phyloP scores from a whole-genome alignment of 2,797 vertebrate species.

The Moxostoma hubbsi region DNA sequence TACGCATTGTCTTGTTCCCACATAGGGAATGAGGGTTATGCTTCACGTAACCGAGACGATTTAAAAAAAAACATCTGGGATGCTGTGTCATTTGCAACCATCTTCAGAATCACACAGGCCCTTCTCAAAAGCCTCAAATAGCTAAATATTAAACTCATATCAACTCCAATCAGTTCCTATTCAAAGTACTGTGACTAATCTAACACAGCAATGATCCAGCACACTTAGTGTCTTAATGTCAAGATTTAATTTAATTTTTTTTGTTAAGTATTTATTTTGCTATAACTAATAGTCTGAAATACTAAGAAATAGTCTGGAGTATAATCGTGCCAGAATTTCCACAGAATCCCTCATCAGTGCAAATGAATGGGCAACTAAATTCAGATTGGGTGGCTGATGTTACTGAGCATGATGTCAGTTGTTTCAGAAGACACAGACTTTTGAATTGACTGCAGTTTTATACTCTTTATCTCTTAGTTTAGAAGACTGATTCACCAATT shows the following conservation, averaged over 20 bases:
- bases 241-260: slow-evolving; percentile 29
- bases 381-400: neutral
- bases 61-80: neutral
- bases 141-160: slow-evolving; percentile 32
- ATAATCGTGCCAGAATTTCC: neutral
- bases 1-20: no score
- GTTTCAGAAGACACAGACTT: neutral
- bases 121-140: slow-evolving; percentile 38
- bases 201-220: slow-evolving; percentile 18
- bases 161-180: slow-evolving; percentile 22
- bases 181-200: slow-evolving; percentile 6
- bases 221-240: slow-evolving; percentile 40
- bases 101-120: slow-evolving; percentile 32
- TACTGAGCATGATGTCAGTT: neutral
- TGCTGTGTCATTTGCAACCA: slow-evolving; percentile 5
- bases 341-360: no score
- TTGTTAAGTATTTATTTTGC: slow-evolving; percentile 8
- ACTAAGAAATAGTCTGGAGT: slow-evolving; percentile 3
- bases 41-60: neutral
- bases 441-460: slow-evolving; percentile 6
- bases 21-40: no score
- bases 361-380: no score
- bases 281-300: no score
- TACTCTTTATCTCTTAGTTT: slow-evolving; percentile 25
- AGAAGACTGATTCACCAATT: slow-evolving; percentile 21